Base-by-base conservation (phyloP, 2,113 vertebrate species). In the Nothoprocta pentlandii region DNA sequence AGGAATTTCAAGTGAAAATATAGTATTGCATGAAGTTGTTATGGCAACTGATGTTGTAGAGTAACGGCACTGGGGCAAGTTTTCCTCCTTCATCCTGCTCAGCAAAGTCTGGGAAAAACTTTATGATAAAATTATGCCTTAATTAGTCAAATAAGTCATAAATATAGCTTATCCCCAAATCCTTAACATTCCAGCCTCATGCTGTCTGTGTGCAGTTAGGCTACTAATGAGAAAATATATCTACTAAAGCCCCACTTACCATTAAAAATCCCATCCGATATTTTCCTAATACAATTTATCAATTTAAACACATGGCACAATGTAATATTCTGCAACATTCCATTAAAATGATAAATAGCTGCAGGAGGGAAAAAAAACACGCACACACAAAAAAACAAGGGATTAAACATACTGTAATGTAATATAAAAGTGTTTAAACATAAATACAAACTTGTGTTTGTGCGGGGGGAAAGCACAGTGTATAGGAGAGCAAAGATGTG, bases 41-140 rank as follows among this genome's bases (percentile, higher is more conserved):
- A 98, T 98, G 97, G 98, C 97, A 98, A 98, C 98, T 98, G 97
- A 98, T 97, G 97, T 97, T 97, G 95, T 97, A 90, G 97, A 98
- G 97, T 98, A 98, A 97, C 98, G 97, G 94, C 95, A 97, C 93
- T 96, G 97, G 97, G 97, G 97, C 94, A 98, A 98, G 97, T 97
- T 98, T 95, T 96, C 96, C 96, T 97, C 95, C 97, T 96, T 97
- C 94, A 96, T 96, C 96, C 95, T 94, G 94, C 94, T 96, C 97
- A 96, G 97, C 87, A 97, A 97, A 98, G 97, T 97, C 97, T 97
- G 54, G 95, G 96, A 97, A 97, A 95, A 97, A 97, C 96, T 98
- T 98, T 97, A 85, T 91, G 96, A 97, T 97, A 97, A 97, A 98
- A 97, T 87, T 96, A 97, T 90, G 96, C 97, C 96, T 97, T 98